These are phyloP conservation scores for Euwallacea fornicatus DNA, from an alignment of 1,140 invertebrate species.

Conservation along the genomic window DNA sequence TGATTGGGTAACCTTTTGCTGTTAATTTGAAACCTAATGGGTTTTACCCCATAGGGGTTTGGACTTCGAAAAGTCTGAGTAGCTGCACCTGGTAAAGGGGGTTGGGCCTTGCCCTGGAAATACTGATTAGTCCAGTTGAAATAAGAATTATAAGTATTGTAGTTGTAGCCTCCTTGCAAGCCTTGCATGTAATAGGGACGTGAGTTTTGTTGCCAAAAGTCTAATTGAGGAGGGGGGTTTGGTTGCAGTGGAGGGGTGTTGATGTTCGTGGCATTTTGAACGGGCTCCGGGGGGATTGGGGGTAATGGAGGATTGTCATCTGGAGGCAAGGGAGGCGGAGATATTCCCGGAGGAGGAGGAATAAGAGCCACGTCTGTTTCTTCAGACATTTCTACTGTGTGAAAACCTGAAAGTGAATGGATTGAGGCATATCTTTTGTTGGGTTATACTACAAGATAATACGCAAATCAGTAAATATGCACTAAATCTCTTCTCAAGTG, in stretches of 20 bases:
- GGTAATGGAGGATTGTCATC: conserved; percentile 36
- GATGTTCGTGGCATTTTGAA: conserved; percentile 3
- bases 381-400: conserved; percentile 24
- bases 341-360: conserved; percentile 35
- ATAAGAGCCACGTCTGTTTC: conserved; percentile 36
- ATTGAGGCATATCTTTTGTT: too few species aligned
- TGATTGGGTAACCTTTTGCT: conserved; percentile 42
- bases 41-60: conserved; percentile 40
- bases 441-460: too few species aligned
- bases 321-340: conserved; percentile 37
- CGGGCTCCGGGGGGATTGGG: conserved; percentile 25
- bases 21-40: conserved; percentile 47
- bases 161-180: conserved; percentile 1
- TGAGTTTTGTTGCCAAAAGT: conserved; percentile 18
- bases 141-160: conserved; percentile 8
- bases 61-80: conserved; percentile 24
- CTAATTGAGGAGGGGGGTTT: background rate
- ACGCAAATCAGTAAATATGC: too few species aligned
- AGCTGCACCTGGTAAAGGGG: conserved; percentile 41
- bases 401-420: too few species aligned
- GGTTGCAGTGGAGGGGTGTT: conserved; percentile 9
- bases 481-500: too few species aligned
- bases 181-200: conserved; percentile 27
- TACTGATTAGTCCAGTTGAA: conserved; percentile 17
- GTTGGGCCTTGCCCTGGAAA: conserved; percentile 38